Base-by-base conservation (phyloP, 37 sponge, comb jelly and placozoan species). In the Haliclona indistincta region DNA sequence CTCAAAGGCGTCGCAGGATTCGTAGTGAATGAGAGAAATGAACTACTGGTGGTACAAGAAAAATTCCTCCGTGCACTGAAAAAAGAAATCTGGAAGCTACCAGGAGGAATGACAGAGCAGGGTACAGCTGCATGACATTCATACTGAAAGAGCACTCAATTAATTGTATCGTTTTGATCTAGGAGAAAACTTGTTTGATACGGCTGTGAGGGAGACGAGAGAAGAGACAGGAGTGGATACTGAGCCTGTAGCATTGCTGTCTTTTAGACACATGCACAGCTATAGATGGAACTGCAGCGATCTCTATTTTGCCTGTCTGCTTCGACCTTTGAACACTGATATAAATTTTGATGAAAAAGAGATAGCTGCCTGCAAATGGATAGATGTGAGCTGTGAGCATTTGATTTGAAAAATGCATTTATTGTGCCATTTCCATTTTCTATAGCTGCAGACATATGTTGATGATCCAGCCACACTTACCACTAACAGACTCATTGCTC, bases 191-290 rank as follows among this genome's bases (percentile, higher is more conserved):
- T 11, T 95, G 53, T 40, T 52, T 49, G 64, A 84, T 67, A 87
- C 96, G 1, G 92, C 79, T 1, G 74, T 85, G 32, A 47, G 96
- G 15, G 96, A 90, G 76, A 87, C 89, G 3, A 51, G 49, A 13
- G 96, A 95, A 55, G 92, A 95, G 72, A 95, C 92, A 26, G 92
- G 96, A 13, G 49, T 95, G n/a, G 74, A 71, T 42, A 74, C 89
- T 30, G 93, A 95, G 84, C 91, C 91, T 74, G 75, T 85, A 3
- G 69, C 96, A 19, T 1, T 95, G 63, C 72, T 95, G 10, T 71
- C 79, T 13, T 85, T 95, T 71, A 53, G 96, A 1, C 96, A 95
- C 72, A 85, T 87, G 74, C 78, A 76, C 44, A 67, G 36, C 17
- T 88, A 84, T 71, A 44, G 71, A 38, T 84, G 68, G 71, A 89